A percentile compares a stretch with the other conserved stretches of the same genome.
Conservation (phyloP, 2,797 vertebrate species). For the Falco berigora region DNA sequence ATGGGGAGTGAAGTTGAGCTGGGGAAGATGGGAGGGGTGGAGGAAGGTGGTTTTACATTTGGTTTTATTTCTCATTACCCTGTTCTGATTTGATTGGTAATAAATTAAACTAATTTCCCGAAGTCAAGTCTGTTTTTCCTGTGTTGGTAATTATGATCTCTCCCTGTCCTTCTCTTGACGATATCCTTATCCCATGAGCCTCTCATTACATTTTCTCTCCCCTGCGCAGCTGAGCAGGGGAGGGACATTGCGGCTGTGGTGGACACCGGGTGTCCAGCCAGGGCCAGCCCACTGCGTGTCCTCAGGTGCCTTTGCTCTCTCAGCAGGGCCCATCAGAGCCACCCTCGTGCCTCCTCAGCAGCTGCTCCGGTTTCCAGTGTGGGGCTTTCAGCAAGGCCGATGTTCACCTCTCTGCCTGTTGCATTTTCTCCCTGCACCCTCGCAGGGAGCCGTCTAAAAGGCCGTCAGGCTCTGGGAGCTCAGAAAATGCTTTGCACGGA, state of each 20-base stretch:
- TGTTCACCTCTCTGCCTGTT: not conserved
- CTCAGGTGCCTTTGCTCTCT: not conserved
- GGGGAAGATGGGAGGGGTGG: not conserved
- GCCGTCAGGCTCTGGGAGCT: not conserved
- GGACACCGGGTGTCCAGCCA: not conserved
- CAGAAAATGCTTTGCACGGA: not conserved
- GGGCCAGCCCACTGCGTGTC: not conserved
- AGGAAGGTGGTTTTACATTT: not conserved
- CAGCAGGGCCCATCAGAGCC: not conserved
- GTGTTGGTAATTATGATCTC: not conserved
- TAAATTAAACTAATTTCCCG: not conserved
- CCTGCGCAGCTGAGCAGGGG: not conserved
- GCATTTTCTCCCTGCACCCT: not conserved
- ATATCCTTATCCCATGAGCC: not conserved
- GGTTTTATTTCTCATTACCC: not conserved
- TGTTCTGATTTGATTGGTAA: not conserved
- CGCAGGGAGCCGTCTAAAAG: not conserved
- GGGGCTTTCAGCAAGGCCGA: not conserved
- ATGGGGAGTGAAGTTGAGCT: not conserved
- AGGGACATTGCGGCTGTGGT: not conserved
- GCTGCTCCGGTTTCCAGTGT: not conserved
- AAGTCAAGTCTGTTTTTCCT: not conserved
- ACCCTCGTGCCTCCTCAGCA: rapidly evolving
- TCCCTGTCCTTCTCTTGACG: not conserved
- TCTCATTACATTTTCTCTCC: not conserved